These are phyloP conservation scores for Drosophila orosa DNA, from an alignment of 1,140 invertebrate genomes.

Conservation along the genomic window DNA sequence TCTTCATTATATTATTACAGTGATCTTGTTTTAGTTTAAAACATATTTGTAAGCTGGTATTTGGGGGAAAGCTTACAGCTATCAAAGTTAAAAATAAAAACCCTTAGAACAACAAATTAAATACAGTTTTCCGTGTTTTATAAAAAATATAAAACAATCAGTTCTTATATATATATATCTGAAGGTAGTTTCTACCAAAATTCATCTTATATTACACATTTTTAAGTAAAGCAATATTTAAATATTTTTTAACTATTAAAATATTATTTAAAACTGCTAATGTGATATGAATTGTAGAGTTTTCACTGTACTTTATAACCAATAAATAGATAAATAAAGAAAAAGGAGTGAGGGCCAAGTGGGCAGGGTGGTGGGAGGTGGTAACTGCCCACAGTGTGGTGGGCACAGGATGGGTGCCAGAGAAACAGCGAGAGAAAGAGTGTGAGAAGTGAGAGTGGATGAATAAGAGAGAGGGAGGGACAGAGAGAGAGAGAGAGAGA, in stretches of 20 bases:
- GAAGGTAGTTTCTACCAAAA: too few relatives aligned
- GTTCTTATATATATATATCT: too few relatives aligned
- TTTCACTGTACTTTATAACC: conserved; percentile 38
- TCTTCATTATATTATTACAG: conserved; percentile 20
- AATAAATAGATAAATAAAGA: conserved; percentile 47
- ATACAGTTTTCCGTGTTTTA: background rate
- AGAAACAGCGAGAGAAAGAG: conserved; percentile 2
- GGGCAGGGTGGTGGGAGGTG: conserved; percentile 19
- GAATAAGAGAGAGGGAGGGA: conserved; percentile 1
- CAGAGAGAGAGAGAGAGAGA: conserved; percentile 22
- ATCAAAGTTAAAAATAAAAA: background rate
- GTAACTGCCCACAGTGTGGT: conserved; percentile 33
- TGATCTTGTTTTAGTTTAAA: background rate
- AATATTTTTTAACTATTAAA: background rate
- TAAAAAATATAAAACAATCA: too few relatives aligned
- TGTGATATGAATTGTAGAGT: too few relatives aligned
- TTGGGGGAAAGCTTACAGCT: background rate
- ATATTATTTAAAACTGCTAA: too few relatives aligned
- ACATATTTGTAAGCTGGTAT: background rate
- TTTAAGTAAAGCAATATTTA: background rate
- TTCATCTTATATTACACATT: background rate
- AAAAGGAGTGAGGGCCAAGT: conserved; percentile 14
- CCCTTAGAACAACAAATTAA: background rate
- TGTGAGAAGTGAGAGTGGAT: conserved; percentile 12
- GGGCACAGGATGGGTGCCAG: conserved; percentile 18